These are phyloP conservation scores for Macheiramphus alcinus DNA, from an alignment of 2,113 vertebrate genomes.

Conservation along the genomic window DNA sequence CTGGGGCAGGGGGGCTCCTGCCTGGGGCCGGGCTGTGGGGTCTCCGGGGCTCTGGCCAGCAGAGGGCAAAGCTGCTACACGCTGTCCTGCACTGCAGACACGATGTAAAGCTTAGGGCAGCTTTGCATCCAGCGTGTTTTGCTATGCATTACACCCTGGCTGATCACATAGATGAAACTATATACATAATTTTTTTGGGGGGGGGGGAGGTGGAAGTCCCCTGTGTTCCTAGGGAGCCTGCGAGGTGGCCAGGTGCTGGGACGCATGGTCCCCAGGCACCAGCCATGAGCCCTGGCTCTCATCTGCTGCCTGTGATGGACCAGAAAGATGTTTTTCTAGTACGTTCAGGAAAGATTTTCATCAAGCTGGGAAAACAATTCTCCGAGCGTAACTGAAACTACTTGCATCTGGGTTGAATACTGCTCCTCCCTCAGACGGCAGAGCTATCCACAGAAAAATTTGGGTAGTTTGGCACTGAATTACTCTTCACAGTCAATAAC, in stretches of 20 bases:
- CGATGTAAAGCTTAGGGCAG: rapidly evolving
- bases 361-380: neutral
- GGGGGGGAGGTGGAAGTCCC: too few species aligned
- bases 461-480: neutral
- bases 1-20: neutral
- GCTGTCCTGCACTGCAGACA: neutral
- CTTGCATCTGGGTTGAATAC: neutral
- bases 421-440: neutral
- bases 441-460: neutral
- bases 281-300: neutral
- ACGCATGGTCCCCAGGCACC: too few species aligned
- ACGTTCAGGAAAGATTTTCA: neutral
- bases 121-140: neutral
- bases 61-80: conserved; percentile 37
- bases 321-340: neutral
- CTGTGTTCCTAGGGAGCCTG: neutral
- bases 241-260: neutral
- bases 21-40: neutral
- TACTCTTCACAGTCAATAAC: neutral
- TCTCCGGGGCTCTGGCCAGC: neutral
- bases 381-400: neutral
- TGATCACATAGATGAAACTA: rapidly evolving
- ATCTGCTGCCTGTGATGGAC: neutral
- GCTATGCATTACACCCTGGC: rapidly evolving
- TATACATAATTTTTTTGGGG: rapidly evolving